These are phyloP conservation scores for Thelaira solivaga DNA, from an alignment of 2,888 invertebrate species.

Conservation along the genomic window DNA sequence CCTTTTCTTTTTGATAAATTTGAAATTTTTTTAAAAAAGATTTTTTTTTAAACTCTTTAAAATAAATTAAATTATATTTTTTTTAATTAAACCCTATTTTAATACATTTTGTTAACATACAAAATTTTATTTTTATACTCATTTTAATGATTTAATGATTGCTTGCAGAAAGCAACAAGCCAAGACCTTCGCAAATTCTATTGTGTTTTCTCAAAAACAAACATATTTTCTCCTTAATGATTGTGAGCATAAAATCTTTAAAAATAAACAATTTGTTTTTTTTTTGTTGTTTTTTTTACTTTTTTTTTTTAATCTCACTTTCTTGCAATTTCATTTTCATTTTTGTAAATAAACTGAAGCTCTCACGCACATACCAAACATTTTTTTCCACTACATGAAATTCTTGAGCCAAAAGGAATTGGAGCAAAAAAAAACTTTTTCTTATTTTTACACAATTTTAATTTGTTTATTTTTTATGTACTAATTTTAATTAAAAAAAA, in stretches of 20 bases:
- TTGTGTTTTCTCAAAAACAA: not conserved
- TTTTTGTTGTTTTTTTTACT: too few species aligned
- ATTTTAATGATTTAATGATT: too few species aligned
- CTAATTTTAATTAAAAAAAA: conserved; percentile 23
- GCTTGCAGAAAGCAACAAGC: too few species aligned
- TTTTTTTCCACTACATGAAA: conserved; percentile 14
- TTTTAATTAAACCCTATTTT: too few species aligned
- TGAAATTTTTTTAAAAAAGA: too few species aligned
- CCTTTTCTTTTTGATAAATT: too few species aligned
- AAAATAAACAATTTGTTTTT: too few species aligned
- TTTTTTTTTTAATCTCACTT: conserved; percentile 29
- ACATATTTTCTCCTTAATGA: not conserved
- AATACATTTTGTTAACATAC: too few species aligned
- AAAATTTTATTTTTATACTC: too few species aligned
- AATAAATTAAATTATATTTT: too few species aligned
- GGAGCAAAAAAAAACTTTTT: conserved; percentile 41
- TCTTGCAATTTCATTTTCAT: conserved; percentile 28
- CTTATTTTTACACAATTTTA: conserved; percentile 7
- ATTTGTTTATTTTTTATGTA: conserved; percentile 7
- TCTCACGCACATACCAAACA: conserved; percentile 11
- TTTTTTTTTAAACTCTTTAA: too few species aligned
- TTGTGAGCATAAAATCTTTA: not conserved
- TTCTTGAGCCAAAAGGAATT: conserved; percentile 51
- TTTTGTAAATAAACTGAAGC: not conserved
- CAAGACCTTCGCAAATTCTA: not conserved